Percentiles rank a stretch among this genome's conserved stretches.
Conservation (phyloP, 1,140 invertebrate species). For the Cydia amplana region DNA sequence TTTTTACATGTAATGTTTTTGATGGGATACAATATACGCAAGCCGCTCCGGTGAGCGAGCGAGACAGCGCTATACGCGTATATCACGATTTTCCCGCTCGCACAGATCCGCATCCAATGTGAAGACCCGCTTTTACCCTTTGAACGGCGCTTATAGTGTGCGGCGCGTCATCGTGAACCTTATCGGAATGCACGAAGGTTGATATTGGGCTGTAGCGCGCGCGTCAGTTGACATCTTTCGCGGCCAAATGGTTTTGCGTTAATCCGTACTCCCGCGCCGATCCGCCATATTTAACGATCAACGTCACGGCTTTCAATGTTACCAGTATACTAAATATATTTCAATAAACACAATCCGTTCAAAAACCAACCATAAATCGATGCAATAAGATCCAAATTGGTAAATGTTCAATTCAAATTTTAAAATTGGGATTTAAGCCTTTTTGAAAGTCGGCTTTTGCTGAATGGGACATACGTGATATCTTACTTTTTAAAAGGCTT, state of each 20-base stretch:
- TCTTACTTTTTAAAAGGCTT: neutral
- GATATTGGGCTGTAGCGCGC: too few species aligned
- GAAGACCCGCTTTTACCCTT: too few species aligned
- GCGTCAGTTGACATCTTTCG: too few species aligned
- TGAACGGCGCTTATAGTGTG: too few species aligned
- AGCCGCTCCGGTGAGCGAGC: too few species aligned
- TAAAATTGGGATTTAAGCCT: neutral
- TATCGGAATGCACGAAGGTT: too few species aligned
- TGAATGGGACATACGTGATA: neutral
- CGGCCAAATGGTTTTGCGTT: neutral
- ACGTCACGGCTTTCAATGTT: constrained; percentile 11
- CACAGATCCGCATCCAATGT: too few species aligned
- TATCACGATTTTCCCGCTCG: too few species aligned
- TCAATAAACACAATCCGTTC: neutral
- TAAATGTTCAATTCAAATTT: neutral
- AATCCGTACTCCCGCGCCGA: constrained; percentile 1
- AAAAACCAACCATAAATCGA: neutral
- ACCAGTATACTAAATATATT: neutral
- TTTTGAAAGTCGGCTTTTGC: neutral
- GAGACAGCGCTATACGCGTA: too few species aligned
- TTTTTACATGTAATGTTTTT: too few species aligned
- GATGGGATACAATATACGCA: too few species aligned
- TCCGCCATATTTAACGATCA: constrained; percentile 28
- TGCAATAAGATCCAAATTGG: neutral
- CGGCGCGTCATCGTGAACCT: too few species aligned